Base-by-base conservation (phyloP, 2,888 invertebrate species). In the Scaptomyza cyrtandrae region DNA sequence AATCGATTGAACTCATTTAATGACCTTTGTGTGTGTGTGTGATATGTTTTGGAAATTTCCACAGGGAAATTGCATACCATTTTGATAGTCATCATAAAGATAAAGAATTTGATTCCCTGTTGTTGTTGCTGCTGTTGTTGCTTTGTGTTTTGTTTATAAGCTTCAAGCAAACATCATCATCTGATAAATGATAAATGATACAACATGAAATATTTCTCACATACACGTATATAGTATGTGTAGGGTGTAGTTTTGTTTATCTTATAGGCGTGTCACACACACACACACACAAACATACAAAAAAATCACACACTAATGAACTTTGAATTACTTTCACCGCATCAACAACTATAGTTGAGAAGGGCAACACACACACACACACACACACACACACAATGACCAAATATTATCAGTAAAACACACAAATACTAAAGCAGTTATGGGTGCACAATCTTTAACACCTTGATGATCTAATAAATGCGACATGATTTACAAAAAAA, bases 391-490 rank as follows among this genome's bases (percentile, higher is more conserved):
- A 41, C 33, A 64, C 49, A 71, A 81, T 71, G 16, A 65, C 56
- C 62, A 66, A 84, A 73, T 80, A 80, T 86, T 86, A 83, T 83
- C 82, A 83, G 87, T 84, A 78, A 86, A 84, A 86, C 33, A 50
- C 57, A 70, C 55, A 72, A 39, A 56, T 45, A 53, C 41, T 48
- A 29, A 45, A 19, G 45, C 41, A 44, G 3, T 14, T 39, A 27
- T 33, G 58, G 37, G 49, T 24, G 49, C 19, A 76, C 88, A 87
- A 82, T 88, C 89, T 84, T 84, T 87, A 84, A 89, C 83, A 84
- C 83, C 89, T 84, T 84, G 83, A 84, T 84, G 83, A 84, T 84
- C 89, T 88, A 84, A 84, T 84, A 84, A 84, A 84, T 87, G 83
- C 89, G 83, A 84, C 83, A 84, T 84, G 83, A 84, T 89, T 89